Evolutionary conservation across 1,140 invertebrate genomes (phyloP), one percentile per base, ranked within the genome.

Genomic region (Penaeus chinensis): DNA sequence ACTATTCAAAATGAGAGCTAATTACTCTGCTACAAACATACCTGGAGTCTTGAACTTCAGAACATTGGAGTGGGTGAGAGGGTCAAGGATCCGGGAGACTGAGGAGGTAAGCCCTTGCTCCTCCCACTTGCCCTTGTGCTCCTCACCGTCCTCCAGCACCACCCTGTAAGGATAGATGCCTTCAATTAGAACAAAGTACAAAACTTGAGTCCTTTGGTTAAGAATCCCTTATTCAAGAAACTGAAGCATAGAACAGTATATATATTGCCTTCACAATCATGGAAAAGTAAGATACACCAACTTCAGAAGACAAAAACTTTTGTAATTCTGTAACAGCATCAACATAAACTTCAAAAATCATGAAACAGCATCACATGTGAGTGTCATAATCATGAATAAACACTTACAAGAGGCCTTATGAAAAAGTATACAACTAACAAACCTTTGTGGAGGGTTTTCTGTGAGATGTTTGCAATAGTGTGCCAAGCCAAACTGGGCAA

Each of bases 401-500:
- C 7, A 42, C 7, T 2, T 42, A 42, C 4, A 42, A 42, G 37
- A 42, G 37, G 37, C 37, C 32, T 2, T 54, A 22, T 8, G 13
- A 22, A 79, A n/a, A 42, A 5, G 47, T 3, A 22, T 47, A 79
- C 8, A 22, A 79, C 11, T 62, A 24, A 76, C 83, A 84, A 82
- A 81, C 84, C 89, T 89, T 66, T 88, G 78, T 47, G 87, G 89
- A 47, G 80, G 32, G 20, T 61, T 37, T 63, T 81, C 85, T 27
- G 83, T 84, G 54, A 90, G 81, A 63, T 80, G 97, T 93, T 99
- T 99, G 92, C 97, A 98, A 92, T 98, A 99, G 93, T 99, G 99
- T 42, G 98, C 97, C 62, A 99, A 92, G 0, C 97, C 99, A 92
- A 98, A 99, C 92, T 99, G 99, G 8, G 98, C 98, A 89, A 99